Evolutionary conservation across 1,140 invertebrate species (phyloP).

Genomic region (Melitaea cinxia): DNA sequence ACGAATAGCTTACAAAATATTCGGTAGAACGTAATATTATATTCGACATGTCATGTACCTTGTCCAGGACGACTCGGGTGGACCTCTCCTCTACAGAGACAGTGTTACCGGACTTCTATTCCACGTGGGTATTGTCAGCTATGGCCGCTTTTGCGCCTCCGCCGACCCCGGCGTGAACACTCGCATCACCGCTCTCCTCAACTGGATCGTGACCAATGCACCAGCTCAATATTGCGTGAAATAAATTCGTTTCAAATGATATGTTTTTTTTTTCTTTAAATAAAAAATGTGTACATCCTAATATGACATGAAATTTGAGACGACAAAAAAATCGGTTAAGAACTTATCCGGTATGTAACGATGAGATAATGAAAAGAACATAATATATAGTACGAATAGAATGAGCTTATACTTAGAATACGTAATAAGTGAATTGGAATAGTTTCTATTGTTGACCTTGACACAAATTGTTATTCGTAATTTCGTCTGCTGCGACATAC

Average conservation of each 20-base stretch:
- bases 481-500: not conserved
- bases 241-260: slow-evolving; percentile 18
- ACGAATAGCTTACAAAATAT: not conserved
- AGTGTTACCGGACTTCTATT: slow-evolving; percentile 66
- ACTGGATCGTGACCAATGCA: slow-evolving; percentile 81
- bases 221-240: slow-evolving; percentile 61
- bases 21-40: not conserved
- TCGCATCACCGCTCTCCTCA: slow-evolving; percentile 75
- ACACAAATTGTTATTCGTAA: not conserved
- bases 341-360: too few species aligned
- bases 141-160: slow-evolving; percentile 80
- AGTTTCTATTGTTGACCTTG: too few species aligned
- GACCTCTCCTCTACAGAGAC: slow-evolving; percentile 84
- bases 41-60: not conserved
- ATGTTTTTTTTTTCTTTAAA: not conserved
- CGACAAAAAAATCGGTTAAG: too few species aligned
- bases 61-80: slow-evolving; percentile 86
- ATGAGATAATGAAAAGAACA: too few species aligned
- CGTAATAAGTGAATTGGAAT: too few species aligned
- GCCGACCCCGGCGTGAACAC: slow-evolving; percentile 80
- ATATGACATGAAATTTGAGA: too few species aligned
- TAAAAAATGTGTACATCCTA: not conserved
- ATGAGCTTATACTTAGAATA: too few species aligned
- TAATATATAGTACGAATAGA: too few species aligned
- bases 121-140: slow-evolving; percentile 82